phyloP scores from a whole-genome alignment of 2,113 vertebrate species.

The Polyodon spathula region DNA sequence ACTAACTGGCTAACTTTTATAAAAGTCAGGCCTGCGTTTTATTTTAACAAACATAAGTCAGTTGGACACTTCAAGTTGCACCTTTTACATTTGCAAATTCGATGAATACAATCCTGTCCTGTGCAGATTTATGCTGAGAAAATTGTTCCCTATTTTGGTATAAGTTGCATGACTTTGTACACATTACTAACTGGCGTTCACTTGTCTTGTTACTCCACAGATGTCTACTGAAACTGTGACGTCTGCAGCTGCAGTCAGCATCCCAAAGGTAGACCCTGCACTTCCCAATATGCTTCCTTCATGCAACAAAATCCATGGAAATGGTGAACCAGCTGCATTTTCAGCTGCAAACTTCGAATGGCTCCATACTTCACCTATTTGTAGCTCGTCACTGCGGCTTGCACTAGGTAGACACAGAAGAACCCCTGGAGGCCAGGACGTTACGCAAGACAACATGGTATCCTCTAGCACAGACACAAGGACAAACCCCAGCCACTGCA shows the following conservation, averaged over 20 bases:
- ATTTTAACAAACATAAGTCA: too few relatives aligned
- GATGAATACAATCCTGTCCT: too few relatives aligned
- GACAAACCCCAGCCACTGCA: constrained; percentile 26
- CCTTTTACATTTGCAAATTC: too few relatives aligned
- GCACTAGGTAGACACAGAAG: constrained; percentile 40
- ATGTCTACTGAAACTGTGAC: constrained; percentile 29
- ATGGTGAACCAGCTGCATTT: constrained; percentile 46
- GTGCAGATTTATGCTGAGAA: too few relatives aligned
- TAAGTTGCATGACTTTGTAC: too few relatives aligned
- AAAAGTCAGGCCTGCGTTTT: too few relatives aligned
- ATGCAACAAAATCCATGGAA: constrained; percentile 38
- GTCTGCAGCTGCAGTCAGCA: too few relatives aligned
- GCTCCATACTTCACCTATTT: constrained; percentile 64
- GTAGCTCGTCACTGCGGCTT: constrained; percentile 44
- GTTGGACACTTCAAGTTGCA: too few relatives aligned
- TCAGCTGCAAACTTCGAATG: constrained; percentile 57
- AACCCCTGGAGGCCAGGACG: constrained; percentile 37
- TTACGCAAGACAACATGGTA: constrained; percentile 59
- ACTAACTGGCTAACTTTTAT: too few relatives aligned
- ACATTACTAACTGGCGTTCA: too few relatives aligned
- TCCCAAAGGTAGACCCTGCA: constrained; percentile 25
- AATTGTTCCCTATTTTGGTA: too few relatives aligned
- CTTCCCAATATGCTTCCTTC: constrained; percentile 26
- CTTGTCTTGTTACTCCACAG: constrained; percentile 29
- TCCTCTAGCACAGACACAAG: constrained; percentile 58